Evolutionary conservation across 2,113 vertebrate species (phyloP).

Genomic region (Paralichthys olivaceus): DNA sequence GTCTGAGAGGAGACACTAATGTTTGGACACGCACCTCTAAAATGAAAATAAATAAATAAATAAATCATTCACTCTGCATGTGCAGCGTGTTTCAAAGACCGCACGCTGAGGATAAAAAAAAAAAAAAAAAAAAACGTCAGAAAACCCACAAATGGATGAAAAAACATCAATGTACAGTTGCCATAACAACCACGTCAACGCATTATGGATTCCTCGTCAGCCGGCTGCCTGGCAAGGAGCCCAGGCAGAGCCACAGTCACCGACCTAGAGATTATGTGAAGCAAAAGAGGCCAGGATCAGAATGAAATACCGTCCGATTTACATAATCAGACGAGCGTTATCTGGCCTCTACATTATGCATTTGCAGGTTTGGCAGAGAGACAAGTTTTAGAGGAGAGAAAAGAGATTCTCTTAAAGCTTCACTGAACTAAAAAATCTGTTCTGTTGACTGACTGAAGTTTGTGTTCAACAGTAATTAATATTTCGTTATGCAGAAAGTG

Average conservation of each 20-base stretch:
- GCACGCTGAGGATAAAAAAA: neutral
- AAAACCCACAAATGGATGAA: neutral
- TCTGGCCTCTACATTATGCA: conserved; percentile 20
- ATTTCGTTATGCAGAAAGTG: no score
- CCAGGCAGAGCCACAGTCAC: conserved; percentile 33
- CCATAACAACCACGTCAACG: conserved; percentile 19
- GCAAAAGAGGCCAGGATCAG: conserved; percentile 19
- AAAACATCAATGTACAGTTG: conserved; percentile 11
- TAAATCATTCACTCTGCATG: neutral
- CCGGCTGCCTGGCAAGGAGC: conserved; percentile 39
- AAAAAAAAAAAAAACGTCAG: no score
- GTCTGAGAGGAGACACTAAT: neutral
- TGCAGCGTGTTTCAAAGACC: neutral
- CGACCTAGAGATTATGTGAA: conserved; percentile 55
- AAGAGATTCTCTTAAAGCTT: neutral
- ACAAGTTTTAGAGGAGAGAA: neutral
- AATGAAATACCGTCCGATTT: conserved; percentile 43
- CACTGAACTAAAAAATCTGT: no score
- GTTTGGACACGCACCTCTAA: neutral
- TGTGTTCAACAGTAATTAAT: no score
- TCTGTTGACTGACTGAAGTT: no score
- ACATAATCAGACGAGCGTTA: conserved; percentile 58
- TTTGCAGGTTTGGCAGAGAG: conserved; percentile 20
- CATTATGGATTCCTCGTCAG: conserved; percentile 18
- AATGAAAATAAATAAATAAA: neutral